Base-by-base conservation (phyloP, 2,797 vertebrate genomes). In the Tympanoctomys barrerae region DNA sequence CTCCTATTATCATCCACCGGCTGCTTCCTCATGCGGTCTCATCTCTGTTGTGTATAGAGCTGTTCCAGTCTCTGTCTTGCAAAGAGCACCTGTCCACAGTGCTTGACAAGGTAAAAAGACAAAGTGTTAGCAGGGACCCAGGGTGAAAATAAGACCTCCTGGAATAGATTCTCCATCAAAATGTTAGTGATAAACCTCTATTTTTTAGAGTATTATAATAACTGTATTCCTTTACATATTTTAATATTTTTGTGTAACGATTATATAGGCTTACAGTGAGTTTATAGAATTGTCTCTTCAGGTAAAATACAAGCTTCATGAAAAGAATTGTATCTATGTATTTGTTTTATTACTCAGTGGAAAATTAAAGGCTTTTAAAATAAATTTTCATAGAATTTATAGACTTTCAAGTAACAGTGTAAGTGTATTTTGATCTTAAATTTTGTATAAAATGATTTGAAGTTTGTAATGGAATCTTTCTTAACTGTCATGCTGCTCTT, bases 61-160 rank as follows among this genome's bases (percentile, higher is more conserved):
- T 99, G 87, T 99, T 99, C 98, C 99, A 99, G 96, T 99, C 99
- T 24, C 98, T 99, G 94, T 99, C 99, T 92, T 99, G 99, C 97
- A 99, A 99, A 39, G 99, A 99, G 93, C 99, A 99, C 96, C 98
- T 99, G 97, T 98, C 99, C 96, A 99, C 99, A 0, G 98, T 99
- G 97, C 98, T 99, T 94, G 99, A 99, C 97, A 99, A 99, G 99
- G 99, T 99, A 98, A 98, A 96, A 90, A 87, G n/a, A 70, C 95
- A 93, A 93, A 73, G 73, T 2, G 36, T 96, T 96, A 90, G 42
- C 92, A 49, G 4, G 87, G 70, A 89, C 87, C 46, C 54, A 79
- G 11, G 5, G 33, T 86, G 24, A 95, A 90, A 93, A 46, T n/a
- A 87, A 95, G 87, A 61, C 31, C 62, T 7, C 57, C 8, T 49